Conservation (phyloP, 2,113 vertebrate species). For the Saccopteryx leptura region DNA sequence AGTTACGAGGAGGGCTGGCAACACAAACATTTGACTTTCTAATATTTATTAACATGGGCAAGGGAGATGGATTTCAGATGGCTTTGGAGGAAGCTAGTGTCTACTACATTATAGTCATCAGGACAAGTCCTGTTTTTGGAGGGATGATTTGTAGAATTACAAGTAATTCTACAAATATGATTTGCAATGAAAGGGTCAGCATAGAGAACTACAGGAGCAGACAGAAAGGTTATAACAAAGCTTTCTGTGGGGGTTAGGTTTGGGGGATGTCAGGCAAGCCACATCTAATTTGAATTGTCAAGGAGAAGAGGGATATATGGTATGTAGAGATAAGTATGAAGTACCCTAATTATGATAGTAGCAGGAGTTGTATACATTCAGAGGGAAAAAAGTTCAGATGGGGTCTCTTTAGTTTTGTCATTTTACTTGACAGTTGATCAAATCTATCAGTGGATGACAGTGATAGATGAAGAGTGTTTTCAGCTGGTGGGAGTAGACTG, state of each 20-base stretch:
- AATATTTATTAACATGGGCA: neutral
- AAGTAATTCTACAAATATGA: neutral
- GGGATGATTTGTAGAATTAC: neutral
- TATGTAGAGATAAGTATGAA: neutral
- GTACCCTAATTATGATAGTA: neutral
- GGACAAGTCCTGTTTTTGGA: neutral
- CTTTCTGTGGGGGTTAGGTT: neutral
- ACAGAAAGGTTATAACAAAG: neutral
- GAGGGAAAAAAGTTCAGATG: neutral
- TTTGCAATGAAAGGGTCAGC: neutral
- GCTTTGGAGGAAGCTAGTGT: neutral
- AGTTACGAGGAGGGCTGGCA: neutral
- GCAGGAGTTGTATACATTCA: neutral
- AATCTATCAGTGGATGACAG: neutral
- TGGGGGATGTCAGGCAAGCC: neutral
- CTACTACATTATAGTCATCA: neutral
- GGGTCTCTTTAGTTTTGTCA: neutral
- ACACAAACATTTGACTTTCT: neutral
- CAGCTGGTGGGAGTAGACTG: neutral
- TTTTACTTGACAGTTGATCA: neutral
- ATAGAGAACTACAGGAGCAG: neutral
- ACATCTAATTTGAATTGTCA: neutral
- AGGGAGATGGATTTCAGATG: neutral
- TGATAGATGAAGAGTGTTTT: neutral
- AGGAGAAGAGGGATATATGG: neutral